A percentile compares a stretch with the other conserved stretches of the same genome.
phyloP scores from a whole-genome alignment of 2,797 vertebrate species.

The Danio kyathit region DNA sequence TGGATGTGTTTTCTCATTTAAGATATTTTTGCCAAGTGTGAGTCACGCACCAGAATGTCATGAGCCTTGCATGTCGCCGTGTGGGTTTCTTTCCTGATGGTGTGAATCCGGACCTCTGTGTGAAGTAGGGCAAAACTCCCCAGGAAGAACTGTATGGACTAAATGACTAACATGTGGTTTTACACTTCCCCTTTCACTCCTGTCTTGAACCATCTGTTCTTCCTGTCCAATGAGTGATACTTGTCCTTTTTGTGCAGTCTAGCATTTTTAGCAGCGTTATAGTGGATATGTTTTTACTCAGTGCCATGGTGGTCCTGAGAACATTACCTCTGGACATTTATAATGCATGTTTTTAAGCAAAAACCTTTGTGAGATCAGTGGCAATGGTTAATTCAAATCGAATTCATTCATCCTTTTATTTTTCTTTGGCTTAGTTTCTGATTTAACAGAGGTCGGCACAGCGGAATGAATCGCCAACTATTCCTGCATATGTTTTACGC shows the following conservation, averaged over 20 bases:
- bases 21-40: constrained; percentile 12
- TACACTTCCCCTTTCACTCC: constrained; percentile 1
- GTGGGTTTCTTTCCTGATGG: constrained; percentile 27
- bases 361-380: too few species aligned
- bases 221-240: not conserved
- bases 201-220: constrained; percentile 23
- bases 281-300: not conserved
- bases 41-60: constrained; percentile 6
- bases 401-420: too few species aligned
- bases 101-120: constrained; percentile 1
- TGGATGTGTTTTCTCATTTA: not conserved
- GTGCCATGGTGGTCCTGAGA: not conserved
- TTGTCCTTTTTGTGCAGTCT: constrained; percentile 48
- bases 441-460: too few species aligned
- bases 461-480: too few species aligned
- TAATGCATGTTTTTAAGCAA: too few species aligned
- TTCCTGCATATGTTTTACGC: too few species aligned
- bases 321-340: not conserved
- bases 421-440: too few species aligned
- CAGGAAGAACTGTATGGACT: constrained; percentile 13
- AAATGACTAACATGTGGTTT: constrained; percentile 21
- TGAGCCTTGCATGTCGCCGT: not conserved
- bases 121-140: constrained; percentile 13
- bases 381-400: too few species aligned
- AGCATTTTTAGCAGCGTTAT: not conserved